phyloP scores from a whole-genome alignment of 1,140 invertebrate genomes.

The Trichonephila inaurata region DNA sequence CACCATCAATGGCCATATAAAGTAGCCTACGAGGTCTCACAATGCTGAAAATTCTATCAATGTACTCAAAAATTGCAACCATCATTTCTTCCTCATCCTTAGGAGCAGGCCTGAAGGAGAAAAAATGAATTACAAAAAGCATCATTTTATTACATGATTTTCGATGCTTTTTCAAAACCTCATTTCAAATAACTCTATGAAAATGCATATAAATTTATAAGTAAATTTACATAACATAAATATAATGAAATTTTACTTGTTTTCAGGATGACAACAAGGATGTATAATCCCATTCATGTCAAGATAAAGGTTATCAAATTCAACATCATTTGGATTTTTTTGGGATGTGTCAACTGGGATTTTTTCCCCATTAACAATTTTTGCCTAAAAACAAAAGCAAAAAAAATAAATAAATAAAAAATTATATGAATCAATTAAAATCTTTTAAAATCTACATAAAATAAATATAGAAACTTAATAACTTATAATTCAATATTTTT shows the following conservation, averaged over 20 bases:
- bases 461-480: no score
- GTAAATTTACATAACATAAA: not conserved
- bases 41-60: conserved; percentile 97
- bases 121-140: conserved; percentile 62
- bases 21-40: conserved; percentile 96
- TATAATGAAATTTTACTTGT: conserved; percentile 85
- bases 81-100: conserved; percentile 99
- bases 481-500: no score
- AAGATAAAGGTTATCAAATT: conserved; percentile 99
- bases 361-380: conserved; percentile 81
- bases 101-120: conserved; percentile 90
- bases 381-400: conserved; percentile 40
- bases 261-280: conserved; percentile 99
- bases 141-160: not conserved
- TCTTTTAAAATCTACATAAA: no score
- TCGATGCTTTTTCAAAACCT: not conserved
- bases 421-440: not conserved
- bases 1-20: conserved; percentile 99
- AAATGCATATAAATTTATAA: no score
- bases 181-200: no score
- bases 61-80: conserved; percentile 99
- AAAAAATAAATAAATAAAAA: no score
- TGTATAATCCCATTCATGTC: conserved; percentile 99
- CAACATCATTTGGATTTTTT: conserved; percentile 97
- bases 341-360: conserved; percentile 90